Evolutionary conservation across 1,140 invertebrate genomes (phyloP).

Genomic region (Pseudomyrmex flavicornis): DNA sequence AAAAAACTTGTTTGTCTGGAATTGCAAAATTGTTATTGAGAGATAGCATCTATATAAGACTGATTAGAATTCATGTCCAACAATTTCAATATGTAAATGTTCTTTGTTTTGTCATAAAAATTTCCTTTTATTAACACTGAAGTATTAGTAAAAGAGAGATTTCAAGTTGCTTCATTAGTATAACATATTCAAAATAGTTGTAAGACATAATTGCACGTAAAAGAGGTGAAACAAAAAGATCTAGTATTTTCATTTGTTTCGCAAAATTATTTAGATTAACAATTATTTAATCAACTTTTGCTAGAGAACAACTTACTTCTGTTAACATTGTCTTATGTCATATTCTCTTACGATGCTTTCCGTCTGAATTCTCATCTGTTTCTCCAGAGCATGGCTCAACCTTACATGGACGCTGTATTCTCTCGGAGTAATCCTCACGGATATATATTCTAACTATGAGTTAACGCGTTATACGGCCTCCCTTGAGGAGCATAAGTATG

Average conservation of each 20-base stretch:
- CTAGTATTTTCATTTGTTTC: too few relatives aligned
- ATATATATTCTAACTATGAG: slow-evolving; percentile 58
- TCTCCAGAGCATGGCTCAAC: not conserved
- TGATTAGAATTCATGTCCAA: not conserved
- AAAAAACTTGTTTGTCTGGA: too few relatives aligned
- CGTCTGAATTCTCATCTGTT: slow-evolving; percentile 23
- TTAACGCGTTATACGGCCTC: slow-evolving; percentile 52
- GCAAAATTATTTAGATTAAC: not conserved
- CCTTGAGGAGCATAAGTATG: slow-evolving; percentile 50
- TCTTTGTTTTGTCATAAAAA: not conserved
- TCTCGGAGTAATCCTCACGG: slow-evolving; percentile 39
- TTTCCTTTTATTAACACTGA: not conserved
- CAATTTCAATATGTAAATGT: not conserved
- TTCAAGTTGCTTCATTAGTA: too few relatives aligned
- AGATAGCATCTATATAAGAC: not conserved
- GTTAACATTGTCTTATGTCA: slow-evolving; percentile 18
- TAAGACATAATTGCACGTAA: not conserved
- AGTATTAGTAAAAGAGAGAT: not conserved
- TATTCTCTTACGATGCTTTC: slow-evolving; percentile 9
- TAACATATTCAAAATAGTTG: not conserved
- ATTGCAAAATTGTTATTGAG: too few relatives aligned
- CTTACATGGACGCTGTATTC: slow-evolving; percentile 29
- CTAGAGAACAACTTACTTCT: not conserved
- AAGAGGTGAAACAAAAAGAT: too few relatives aligned
- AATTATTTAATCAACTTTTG: not conserved